phyloP scores from a whole-genome alignment of 2,797 vertebrate species.

The Oreortyx pictus region DNA sequence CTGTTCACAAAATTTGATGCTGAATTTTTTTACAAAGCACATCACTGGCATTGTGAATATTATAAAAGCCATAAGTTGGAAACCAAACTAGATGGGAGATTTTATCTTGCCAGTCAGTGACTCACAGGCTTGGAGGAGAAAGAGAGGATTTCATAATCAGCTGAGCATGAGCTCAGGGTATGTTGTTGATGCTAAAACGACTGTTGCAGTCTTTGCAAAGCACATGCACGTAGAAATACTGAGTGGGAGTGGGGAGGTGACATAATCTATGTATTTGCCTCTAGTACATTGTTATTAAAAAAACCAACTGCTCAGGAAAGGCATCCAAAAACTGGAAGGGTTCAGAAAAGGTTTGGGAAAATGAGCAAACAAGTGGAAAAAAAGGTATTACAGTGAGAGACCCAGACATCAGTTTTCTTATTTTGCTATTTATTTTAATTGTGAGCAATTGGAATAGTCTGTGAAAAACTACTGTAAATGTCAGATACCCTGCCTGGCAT shows the following conservation, averaged over 20 bases:
- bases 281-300: background rate
- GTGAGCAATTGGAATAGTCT: background rate
- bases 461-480: background rate
- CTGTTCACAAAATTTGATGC: background rate
- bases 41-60: background rate
- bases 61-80: slow-evolving; percentile 19
- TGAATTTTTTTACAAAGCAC: background rate
- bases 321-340: background rate
- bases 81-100: slow-evolving; percentile 15
- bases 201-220: slow-evolving; percentile 55
- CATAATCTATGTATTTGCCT: slow-evolving; percentile 50
- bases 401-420: background rate
- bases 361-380: slow-evolving; percentile 9
- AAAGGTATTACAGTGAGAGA: background rate
- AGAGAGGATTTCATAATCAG: slow-evolving; percentile 66
- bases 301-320: slow-evolving; percentile 38
- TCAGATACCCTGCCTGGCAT: background rate
- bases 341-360: slow-evolving; percentile 9
- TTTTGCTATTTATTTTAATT: slow-evolving; percentile 14
- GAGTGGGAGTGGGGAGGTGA: slow-evolving; percentile 57
- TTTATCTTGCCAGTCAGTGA: slow-evolving; percentile 59
- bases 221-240: slow-evolving; percentile 43
- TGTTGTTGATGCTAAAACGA: slow-evolving; percentile 57
- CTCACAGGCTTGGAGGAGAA: slow-evolving; percentile 46
- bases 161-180: slow-evolving; percentile 65